These are phyloP conservation scores for Noctuana brunneofusca DNA, from an alignment of 2,888 invertebrate species.

Conservation along the genomic window DNA sequence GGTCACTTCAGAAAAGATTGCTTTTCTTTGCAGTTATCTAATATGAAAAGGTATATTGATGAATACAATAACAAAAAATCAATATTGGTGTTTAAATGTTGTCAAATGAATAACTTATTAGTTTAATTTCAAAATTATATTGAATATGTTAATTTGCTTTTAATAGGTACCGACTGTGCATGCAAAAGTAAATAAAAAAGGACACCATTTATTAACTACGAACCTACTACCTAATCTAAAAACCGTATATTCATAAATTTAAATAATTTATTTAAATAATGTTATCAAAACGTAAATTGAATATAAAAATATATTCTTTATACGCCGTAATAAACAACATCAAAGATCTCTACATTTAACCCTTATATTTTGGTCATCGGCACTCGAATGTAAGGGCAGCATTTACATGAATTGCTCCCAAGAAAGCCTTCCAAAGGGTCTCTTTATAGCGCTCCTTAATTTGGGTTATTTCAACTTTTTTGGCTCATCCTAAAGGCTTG, in stretches of 20 bases:
- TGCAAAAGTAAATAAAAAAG: no score
- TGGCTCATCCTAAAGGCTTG: conserved; percentile 28
- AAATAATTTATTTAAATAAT: no score
- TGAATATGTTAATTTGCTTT: no score
- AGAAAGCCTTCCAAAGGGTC: conserved; percentile 67
- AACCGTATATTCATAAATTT: no score
- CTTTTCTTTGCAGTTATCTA: conserved; percentile 55
- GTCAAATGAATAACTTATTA: no score
- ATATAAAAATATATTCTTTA: no score
- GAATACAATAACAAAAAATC: background rate
- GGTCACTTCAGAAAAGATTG: conserved; percentile 54
- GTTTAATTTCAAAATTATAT: no score
- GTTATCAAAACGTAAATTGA: no score
- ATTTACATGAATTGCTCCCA: conserved; percentile 72
- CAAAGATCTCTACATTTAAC: conserved; percentile 1
- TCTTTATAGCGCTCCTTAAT: conserved; percentile 39
- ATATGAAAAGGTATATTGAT: conserved; percentile 43
- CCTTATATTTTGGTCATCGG: conserved; percentile 57
- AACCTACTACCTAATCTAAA: no score
- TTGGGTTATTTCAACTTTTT: conserved; percentile 35
- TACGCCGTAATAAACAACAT: background rate
- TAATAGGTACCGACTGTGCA: no score
- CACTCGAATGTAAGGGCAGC: conserved; percentile 46
- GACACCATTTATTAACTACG: no score
- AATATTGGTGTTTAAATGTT: no score